Evolutionary conservation across 2,797 vertebrate species (phyloP), one percentile per base, ranked within the genome.

Genomic region (Euthynnus affinis): DNA sequence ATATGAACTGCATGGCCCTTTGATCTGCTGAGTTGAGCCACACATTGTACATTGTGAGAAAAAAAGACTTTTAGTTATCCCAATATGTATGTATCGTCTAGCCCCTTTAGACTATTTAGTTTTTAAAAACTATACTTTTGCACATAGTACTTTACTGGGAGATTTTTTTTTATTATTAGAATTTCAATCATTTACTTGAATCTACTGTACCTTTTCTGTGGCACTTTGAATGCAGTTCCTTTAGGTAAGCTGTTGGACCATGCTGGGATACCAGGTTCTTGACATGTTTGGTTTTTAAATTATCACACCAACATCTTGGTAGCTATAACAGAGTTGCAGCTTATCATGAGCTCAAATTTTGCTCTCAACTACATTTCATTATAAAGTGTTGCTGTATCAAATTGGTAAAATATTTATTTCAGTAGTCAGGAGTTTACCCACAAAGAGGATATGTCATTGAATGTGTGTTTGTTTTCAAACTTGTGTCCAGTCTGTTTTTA

Each of bases 21-120:
- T 76, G 22, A 77, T 65, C 76, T 87, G 76, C 78, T 81, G 60
- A 85, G 40, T 82, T 92, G 90, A 93, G 89, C 91, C 90, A 85
- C 23, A 6, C 22, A 18, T 83, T 77, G 78, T 18, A 56, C 51
- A 17, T 80, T 57, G 23, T 60, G 18, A 58, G 69, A 15, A 25
- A 74, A 74, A 13, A 22, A 42, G 12, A 49, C 40, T 76, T 85
- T 80, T 44, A 68, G 61, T 37, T 57, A 17, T 80, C 17, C 12
- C 13, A 49, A 14, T 79, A 58, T 87, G 15, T 67, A 61, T 83
- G 80, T 34, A 70, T 75, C 34, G 22, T 77, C 2, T 48, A 63
- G 57, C 13, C 34, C 51, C 27, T 84, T 74, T 76, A 59, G 32
- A 66, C 9, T 57, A 22, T 64, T 78, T 78, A 27, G 63, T 74